Conservation (phyloP, 2,888 invertebrate genomes). For the Rhagonycha lutea region DNA sequence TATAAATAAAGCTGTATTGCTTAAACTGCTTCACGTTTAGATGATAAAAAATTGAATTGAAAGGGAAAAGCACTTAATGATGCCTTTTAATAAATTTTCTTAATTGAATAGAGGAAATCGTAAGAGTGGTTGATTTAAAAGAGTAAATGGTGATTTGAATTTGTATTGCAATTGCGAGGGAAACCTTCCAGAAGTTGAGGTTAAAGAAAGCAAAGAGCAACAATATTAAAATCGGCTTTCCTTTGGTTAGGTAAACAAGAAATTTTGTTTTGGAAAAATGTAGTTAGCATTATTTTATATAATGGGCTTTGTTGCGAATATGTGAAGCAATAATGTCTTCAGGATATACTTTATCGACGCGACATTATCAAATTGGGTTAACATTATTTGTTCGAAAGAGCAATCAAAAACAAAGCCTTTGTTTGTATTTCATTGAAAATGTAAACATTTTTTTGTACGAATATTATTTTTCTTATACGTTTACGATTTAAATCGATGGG, state of each 20-base stretch:
- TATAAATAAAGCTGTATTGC: not conserved
- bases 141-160: not conserved
- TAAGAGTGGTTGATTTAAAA: not conserved
- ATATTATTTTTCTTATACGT: not conserved
- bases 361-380: not conserved
- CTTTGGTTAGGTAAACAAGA: not conserved
- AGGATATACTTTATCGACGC: not conserved
- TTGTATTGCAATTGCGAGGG: not conserved
- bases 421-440: not conserved
- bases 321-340: not conserved
- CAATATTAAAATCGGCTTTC: not conserved
- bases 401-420: not conserved
- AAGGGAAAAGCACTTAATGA: not conserved
- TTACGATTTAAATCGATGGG: not conserved
- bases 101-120: not conserved
- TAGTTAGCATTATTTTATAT: not conserved
- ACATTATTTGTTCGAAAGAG: not conserved
- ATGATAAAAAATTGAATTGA: not conserved
- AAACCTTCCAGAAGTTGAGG: not conserved
- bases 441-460: not conserved
- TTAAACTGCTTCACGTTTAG: not conserved
- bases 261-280: too few species aligned
- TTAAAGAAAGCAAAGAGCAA: not conserved
- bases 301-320: not conserved
- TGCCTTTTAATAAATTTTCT: not conserved